phyloP scores from a whole-genome alignment of 2,888 invertebrate species.

The Epinotia brunnichana region DNA sequence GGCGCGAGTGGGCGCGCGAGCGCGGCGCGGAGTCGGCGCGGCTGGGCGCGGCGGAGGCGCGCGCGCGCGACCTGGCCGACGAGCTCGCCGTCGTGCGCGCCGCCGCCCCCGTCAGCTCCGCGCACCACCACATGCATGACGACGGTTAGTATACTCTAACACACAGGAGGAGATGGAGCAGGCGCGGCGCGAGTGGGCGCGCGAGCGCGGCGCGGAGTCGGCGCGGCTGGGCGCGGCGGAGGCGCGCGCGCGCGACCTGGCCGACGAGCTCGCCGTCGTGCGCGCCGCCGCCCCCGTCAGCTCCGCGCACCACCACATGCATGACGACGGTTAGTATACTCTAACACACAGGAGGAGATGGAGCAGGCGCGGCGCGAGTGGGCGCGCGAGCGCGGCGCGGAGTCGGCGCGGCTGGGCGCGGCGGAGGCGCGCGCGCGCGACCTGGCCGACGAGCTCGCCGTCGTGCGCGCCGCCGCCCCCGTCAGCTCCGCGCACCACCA shows the following conservation, averaged over 20 bases:
- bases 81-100: conserved; percentile 78
- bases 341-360: too few relatives aligned
- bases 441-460: too few relatives aligned
- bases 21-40: conserved; percentile 87
- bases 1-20: conserved; percentile 89
- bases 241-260: conserved; percentile 89
- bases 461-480: too few relatives aligned
- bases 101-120: conserved; percentile 79
- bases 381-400: too few relatives aligned
- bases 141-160: conserved; percentile 67
- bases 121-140: conserved; percentile 70
- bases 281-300: too few relatives aligned
- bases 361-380: too few relatives aligned
- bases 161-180: conserved; percentile 90
- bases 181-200: conserved; percentile 85
- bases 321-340: too few relatives aligned
- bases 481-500: too few relatives aligned
- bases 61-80: conserved; percentile 87
- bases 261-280: too few relatives aligned
- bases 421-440: too few relatives aligned
- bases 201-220: conserved; percentile 87
- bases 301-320: too few relatives aligned
- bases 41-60: conserved; percentile 89
- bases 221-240: conserved; percentile 89
- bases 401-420: too few relatives aligned